A percentile compares a stretch with the other conserved stretches of the same genome.
These are phyloP conservation scores for Tenthredo amoena DNA, from an alignment of 2,888 invertebrate species.

Conservation along the genomic window DNA sequence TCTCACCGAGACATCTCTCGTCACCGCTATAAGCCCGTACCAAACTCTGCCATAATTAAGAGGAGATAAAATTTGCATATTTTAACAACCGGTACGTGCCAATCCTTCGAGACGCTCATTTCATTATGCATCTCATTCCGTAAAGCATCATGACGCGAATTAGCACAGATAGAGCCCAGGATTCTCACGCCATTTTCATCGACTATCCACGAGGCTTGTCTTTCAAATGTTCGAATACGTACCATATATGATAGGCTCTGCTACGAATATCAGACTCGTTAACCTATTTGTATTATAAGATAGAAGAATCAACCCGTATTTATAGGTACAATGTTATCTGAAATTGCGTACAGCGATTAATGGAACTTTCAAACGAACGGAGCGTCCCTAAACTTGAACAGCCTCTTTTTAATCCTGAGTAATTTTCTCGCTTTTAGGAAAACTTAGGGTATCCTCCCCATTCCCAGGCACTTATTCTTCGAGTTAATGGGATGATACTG, in stretches of 20 bases:
- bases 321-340: conserved; percentile 38
- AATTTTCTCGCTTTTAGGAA: conserved; percentile 37
- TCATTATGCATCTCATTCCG: conserved; percentile 53
- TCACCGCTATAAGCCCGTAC: conserved; percentile 25
- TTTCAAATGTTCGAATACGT: not conserved
- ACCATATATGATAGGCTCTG: not conserved
- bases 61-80: conserved; percentile 54
- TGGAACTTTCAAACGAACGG: conserved; percentile 28
- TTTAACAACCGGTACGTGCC: conserved; percentile 55
- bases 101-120: conserved; percentile 51
- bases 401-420: conserved; percentile 46
- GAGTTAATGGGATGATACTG: conserved; percentile 23
- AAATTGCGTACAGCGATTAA: conserved; percentile 44
- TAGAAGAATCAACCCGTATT: not conserved
- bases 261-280: not conserved
- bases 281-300: not conserved
- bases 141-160: conserved; percentile 34
- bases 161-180: conserved; percentile 32
- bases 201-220: conserved; percentile 25
- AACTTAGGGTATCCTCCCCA: not conserved
- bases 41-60: conserved; percentile 51
- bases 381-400: conserved; percentile 36
- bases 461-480: conserved; percentile 6
- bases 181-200: conserved; percentile 32
- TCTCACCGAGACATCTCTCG: conserved; percentile 1